Conservation (phyloP, 2,888 invertebrate species). For the Deroplatys truncata region DNA sequence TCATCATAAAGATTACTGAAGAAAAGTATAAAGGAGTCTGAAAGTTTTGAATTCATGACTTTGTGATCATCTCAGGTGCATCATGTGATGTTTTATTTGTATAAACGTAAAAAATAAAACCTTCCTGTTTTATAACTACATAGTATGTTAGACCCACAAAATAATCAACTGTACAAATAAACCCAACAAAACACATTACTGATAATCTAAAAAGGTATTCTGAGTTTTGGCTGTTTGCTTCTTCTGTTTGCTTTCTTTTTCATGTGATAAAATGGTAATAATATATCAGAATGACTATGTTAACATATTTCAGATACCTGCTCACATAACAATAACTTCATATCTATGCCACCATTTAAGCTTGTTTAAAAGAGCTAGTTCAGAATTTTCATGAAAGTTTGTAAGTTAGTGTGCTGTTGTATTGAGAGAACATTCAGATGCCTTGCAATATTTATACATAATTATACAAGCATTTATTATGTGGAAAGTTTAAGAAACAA, state of each 20-base stretch:
- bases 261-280: not conserved
- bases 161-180: too few relatives aligned
- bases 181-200: not conserved
- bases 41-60: not conserved
- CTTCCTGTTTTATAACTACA: too few relatives aligned
- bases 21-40: not conserved
- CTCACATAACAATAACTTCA: not conserved
- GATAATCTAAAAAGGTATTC: not conserved
- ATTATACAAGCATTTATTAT: too few relatives aligned
- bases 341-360: not conserved
- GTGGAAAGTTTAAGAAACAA: too few relatives aligned
- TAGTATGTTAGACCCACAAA: too few relatives aligned
- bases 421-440: not conserved
- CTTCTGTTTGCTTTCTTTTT: not conserved
- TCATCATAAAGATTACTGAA: too few relatives aligned
- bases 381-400: not conserved
- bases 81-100: not conserved
- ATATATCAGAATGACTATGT: not conserved
- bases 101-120: not conserved
- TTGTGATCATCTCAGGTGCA: not conserved
- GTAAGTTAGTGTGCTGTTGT: not conserved
- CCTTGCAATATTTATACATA: not conserved
- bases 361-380: not conserved
- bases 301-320: too few relatives aligned
- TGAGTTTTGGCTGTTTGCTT: not conserved